phyloP scores from a whole-genome alignment of 2,797 vertebrate species.

The Amblyraja radiata region DNA sequence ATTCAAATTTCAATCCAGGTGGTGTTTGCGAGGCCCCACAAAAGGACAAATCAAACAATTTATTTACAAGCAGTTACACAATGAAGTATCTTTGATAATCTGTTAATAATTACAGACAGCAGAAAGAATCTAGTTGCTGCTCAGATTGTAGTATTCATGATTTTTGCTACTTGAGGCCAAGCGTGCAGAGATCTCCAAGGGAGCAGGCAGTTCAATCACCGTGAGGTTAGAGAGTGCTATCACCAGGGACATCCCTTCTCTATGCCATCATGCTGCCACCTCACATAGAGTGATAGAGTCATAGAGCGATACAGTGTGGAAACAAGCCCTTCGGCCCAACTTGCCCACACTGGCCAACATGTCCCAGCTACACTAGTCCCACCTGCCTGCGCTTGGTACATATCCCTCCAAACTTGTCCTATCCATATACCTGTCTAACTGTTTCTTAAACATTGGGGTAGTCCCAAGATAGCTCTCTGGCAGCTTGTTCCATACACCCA shows the following conservation, averaged over 20 bases:
- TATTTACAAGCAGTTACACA: background rate
- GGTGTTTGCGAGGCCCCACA: background rate
- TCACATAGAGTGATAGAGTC: too few relatives aligned
- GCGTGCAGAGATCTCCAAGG: background rate
- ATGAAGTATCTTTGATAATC: background rate
- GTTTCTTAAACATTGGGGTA: too few relatives aligned
- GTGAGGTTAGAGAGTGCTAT: background rate
- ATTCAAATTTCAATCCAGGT: background rate
- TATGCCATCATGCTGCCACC: too few relatives aligned
- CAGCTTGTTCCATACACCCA: too few relatives aligned
- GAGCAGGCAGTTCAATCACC: background rate
- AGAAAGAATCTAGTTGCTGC: background rate
- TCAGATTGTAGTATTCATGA: background rate
- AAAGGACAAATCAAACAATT: background rate
- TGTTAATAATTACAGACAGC: background rate
- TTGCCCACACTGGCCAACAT: too few relatives aligned
- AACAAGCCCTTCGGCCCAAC: too few relatives aligned
- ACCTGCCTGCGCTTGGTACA: too few relatives aligned
- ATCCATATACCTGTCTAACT: too few relatives aligned
- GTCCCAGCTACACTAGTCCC: too few relatives aligned
- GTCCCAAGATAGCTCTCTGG: too few relatives aligned
- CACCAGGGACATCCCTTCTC: background rate
- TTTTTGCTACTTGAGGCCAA: background rate
- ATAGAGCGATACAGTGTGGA: too few relatives aligned
- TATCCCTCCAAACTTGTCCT: too few relatives aligned